Evolutionary conservation across 2,797 vertebrate species (phyloP), one percentile per base, ranked within the genome.

Genomic region (Pseudotriccus pelzelni): DNA sequence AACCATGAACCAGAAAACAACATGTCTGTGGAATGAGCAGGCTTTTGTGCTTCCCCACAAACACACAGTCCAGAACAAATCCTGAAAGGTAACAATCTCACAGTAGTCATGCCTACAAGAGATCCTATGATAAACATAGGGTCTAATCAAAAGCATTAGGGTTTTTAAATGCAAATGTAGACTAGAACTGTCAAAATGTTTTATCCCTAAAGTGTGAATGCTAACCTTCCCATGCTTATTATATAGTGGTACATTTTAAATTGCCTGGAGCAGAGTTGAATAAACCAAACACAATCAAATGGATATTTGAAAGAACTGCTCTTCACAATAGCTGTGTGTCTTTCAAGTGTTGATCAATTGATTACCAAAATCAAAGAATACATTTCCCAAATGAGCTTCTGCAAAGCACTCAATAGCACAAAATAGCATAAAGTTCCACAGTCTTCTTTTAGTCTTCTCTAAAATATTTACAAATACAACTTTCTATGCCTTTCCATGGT

Each of bases 131-230:
- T 88, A 96, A 96, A 94, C 91, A 94, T 2, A 76, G 74, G 60
- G 56, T 90, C 70, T 93, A 91, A 96, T 95, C 79, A 95, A 97
- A 94, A 62, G 74, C 6, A 1, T 90, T 93, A 83, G 15, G 43
- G 75, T 91, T 93, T 96, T 85, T 50, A 93, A 96, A 97, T 95
- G 90, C 85, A 94, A 90, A 94, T 82, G 88, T 55, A 90, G 91
- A 96, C 82, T 79, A 79, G 94, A 97, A 84, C 87, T 94, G 95
- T 95, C 95, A 94, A 95, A 97, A 96, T 94, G 91, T 96, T 96
- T 96, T 95, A 95, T 94, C 77, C 77, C 60, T 77, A 60, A 96
- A 89, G 64, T 56, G 77, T 68, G 91, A 93, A 82, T 91, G 74
- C 43, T 87, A 96, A 94, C 91, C 86, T 94, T 96, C 85, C 80